Evolutionary conservation across 1,140 invertebrate genomes (phyloP).

Genomic region (Ptiloglossa arizonensis): DNA sequence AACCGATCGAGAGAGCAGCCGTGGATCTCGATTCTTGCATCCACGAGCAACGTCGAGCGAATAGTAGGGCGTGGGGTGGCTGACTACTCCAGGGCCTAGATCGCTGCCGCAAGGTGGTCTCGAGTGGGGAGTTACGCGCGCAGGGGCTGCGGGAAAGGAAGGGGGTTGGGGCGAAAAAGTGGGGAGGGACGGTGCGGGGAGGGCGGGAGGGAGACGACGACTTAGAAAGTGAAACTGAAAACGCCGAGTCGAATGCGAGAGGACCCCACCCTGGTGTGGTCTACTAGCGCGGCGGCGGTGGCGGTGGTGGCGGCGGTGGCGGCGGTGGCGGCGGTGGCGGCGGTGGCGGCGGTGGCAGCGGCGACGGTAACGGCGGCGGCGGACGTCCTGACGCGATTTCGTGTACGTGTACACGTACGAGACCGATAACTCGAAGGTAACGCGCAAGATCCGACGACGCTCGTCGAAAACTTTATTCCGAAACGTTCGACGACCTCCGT

Average conservation of each 20-base stretch:
- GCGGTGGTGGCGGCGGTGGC: too few species aligned
- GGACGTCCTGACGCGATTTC: constrained; percentile 32
- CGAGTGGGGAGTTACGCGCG: constrained; percentile 39
- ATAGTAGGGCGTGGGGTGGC: constrained; percentile 66
- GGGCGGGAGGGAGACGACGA: constrained; percentile 37
- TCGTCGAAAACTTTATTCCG: too few species aligned
- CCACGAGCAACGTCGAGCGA: constrained; percentile 56
- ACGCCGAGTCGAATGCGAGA: constrained; percentile 74
- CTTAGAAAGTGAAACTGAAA: constrained; percentile 79
- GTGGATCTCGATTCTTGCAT: constrained; percentile 58
- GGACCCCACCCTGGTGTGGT: constrained; percentile 76
- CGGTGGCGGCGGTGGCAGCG: too few species aligned
- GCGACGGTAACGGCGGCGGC: too few species aligned
- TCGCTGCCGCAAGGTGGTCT: constrained; percentile 64
- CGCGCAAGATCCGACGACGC: too few species aligned
- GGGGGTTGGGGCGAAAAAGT: too few species aligned
- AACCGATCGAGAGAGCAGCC: constrained; percentile 17
- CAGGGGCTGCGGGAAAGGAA: constrained; percentile 37
- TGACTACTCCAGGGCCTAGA: constrained; percentile 60
- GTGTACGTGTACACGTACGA: neutral
- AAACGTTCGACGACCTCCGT: too few species aligned
- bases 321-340: too few species aligned
- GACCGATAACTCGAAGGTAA: too few species aligned
- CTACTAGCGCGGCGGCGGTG: constrained; percentile 44
- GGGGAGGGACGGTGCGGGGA: too few species aligned